Evolutionary conservation across 2,888 invertebrate genomes (phyloP).

Genomic region (Yponomeuta plumbellus): DNA sequence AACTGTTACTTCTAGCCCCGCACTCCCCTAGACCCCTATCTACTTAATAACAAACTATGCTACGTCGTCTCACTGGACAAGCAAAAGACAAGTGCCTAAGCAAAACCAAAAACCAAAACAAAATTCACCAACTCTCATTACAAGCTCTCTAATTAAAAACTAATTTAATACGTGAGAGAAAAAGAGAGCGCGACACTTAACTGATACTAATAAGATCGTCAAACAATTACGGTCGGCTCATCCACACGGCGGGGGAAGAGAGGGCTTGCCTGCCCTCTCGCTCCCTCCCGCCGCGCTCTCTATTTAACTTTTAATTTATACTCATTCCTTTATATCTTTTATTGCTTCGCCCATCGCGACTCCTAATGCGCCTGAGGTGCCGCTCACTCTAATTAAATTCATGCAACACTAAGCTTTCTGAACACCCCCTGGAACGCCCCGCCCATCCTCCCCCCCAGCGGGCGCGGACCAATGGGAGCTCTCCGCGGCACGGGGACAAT

Average conservation of each 20-base stretch:
- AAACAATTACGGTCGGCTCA: slow-evolving; percentile 72
- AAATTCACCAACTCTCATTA: slow-evolving; percentile 64
- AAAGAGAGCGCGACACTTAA: slow-evolving; percentile 74
- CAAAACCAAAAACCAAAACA: slow-evolving; percentile 33
- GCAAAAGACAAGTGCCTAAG: slow-evolving; percentile 12
- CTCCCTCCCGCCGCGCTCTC: slow-evolving; percentile 54
- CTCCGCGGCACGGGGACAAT: slow-evolving; percentile 31
- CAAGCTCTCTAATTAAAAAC: slow-evolving; percentile 67
- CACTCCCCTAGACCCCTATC: too few relatives aligned
- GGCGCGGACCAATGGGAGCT: slow-evolving; percentile 40
- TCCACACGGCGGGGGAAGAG: slow-evolving; percentile 40
- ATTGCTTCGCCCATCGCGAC: slow-evolving; percentile 76
- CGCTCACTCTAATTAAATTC: slow-evolving; percentile 76
- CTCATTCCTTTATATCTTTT: slow-evolving; percentile 78
- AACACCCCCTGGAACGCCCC: slow-evolving; percentile 40
- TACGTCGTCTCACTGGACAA: background rate
- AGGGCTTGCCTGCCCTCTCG: slow-evolving; percentile 33
- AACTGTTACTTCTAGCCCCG: too few relatives aligned
- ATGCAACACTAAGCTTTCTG: slow-evolving; percentile 72
- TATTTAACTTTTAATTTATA: slow-evolving; percentile 78
- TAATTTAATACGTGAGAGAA: slow-evolving; percentile 74
- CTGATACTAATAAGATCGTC: slow-evolving; percentile 77
- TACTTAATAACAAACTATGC: too few relatives aligned
- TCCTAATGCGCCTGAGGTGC: slow-evolving; percentile 76
- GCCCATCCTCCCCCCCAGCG: slow-evolving; percentile 38